A percentile compares a stretch with the other conserved stretches of the same genome.
Evolutionary conservation across 2,888 invertebrate species (phyloP).

Genomic region (Resseliella maxima): DNA sequence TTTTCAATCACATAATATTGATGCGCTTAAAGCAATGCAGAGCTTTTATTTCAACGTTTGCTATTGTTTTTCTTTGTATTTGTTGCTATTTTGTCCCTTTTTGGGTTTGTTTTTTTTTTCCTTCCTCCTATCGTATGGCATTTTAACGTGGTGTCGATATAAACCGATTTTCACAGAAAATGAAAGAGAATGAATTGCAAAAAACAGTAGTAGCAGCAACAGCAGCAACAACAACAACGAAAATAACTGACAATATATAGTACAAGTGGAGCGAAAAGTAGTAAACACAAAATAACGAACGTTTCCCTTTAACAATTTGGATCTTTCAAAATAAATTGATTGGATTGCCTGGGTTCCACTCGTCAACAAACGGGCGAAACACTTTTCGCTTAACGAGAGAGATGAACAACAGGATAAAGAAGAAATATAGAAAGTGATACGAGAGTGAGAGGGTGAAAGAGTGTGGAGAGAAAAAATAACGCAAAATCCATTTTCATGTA

Average conservation of each 20-base stretch:
- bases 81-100: too few relatives aligned
- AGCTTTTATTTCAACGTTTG: slow-evolving; percentile 1
- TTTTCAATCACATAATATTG: slow-evolving; percentile 41
- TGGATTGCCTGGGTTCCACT: not conserved
- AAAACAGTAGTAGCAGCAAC: not conserved
- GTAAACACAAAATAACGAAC: not conserved
- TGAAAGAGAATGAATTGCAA: not conserved
- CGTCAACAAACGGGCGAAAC: not conserved
- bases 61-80: not conserved
- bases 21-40: slow-evolving; percentile 28
- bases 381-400: not conserved
- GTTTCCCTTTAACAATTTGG: not conserved
- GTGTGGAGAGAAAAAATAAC: not conserved
- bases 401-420: not conserved
- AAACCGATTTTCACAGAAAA: not conserved
- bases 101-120: not conserved
- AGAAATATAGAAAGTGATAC: not conserved
- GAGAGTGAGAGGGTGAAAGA: not conserved
- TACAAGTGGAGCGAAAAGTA: not conserved
- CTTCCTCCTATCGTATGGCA: not conserved
- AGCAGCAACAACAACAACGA: not conserved
- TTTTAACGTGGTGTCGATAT: not conserved
- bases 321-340: not conserved
- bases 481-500: slow-evolving; percentile 6
- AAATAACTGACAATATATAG: not conserved